Base-by-base conservation (phyloP, 2,888 invertebrate species). In the Hyalella azteca region DNA sequence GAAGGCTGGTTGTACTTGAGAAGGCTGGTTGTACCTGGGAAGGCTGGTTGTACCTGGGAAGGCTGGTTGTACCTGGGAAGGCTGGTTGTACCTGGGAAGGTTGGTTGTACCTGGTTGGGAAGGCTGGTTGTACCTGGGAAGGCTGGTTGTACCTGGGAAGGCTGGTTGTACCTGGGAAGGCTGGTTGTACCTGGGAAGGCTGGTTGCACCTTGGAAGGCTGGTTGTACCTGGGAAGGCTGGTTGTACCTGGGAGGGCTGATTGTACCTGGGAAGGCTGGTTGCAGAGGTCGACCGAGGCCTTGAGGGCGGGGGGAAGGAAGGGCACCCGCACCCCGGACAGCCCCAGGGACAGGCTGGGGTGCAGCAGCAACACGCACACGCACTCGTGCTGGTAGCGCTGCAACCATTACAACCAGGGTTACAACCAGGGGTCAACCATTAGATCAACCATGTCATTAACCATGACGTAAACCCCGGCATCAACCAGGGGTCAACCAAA, bases 281-380 rank as follows among this genome's bases (percentile, higher is more conserved):
- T 77, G 78, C 82, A 82, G n/a, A 82, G 73, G 77, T 79, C 79
- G 59, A 84, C 82, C 75, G 82, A 81, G 19, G 79, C 41, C 76
- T 82, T 82, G 48, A 84, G 81, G 19, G 81, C 81, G n/a, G 84
- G 83, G 19, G 81, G 84, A 11, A 84, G 79, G 78, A 79, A 82
- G 7, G 82, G 84, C 2, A 79, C 79, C 1, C 84, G 75, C 13
- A 84, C 81, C 1, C 81, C 78, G 3, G 84, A 82, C n/a, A 78
- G 77, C 15, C 78, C 29, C 22, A 84, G 79, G 48, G 84, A 84
- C 77, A 82, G 82, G 22, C 78, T 73, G 3, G 84, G 84, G 32
- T 84, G 84, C 32, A 82, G 84, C 7, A 84, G 79, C 59, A 84
- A 39, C 22, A 84, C 78, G 41, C 80, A 50, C 19, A 84, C 82